A percentile compares a stretch with the other conserved stretches of the same genome.
Evolutionary conservation across 2,113 vertebrate genomes (phyloP).

Genomic region (Labeo catla): DNA sequence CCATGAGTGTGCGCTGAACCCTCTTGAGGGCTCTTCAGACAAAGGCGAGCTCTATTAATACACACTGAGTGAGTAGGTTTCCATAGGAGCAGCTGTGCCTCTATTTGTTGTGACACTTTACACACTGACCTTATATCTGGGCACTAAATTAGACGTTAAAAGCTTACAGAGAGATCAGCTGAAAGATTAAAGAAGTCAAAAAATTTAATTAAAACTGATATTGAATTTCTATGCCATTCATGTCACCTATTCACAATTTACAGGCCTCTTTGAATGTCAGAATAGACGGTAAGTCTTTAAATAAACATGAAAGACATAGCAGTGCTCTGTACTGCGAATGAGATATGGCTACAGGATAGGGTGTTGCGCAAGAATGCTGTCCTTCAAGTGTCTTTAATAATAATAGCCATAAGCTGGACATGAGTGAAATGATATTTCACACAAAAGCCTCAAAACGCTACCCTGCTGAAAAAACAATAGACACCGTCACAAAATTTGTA

Average conservation of each 20-base stretch:
- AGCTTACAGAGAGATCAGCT: background rate
- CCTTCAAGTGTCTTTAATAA: background rate
- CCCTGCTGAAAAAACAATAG: too few relatives aligned
- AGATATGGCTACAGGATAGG: background rate
- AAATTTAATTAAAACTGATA: background rate
- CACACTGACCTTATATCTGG: constrained; percentile 2
- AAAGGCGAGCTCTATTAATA: constrained; percentile 30
- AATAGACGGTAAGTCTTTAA: background rate
- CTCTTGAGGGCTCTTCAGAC: background rate
- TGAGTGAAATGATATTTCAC: background rate
- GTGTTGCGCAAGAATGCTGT: background rate
- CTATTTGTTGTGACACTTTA: background rate
- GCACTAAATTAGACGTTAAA: background rate
- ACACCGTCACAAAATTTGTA: too few relatives aligned
- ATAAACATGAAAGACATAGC: background rate
- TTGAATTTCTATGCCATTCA: background rate
- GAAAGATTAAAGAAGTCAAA: background rate
- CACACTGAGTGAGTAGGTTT: background rate
- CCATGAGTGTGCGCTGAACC: background rate
- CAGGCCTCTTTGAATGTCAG: background rate
- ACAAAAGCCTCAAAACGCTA: too few relatives aligned
- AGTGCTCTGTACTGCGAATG: background rate
- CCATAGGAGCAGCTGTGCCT: constrained; percentile 5
- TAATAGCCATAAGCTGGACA: background rate
- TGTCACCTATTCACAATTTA: background rate